A percentile compares a stretch with the other conserved stretches of the same genome.
phyloP scores from a whole-genome alignment of 2,888 invertebrate species.

The Oegoconia quadripuncta region DNA sequence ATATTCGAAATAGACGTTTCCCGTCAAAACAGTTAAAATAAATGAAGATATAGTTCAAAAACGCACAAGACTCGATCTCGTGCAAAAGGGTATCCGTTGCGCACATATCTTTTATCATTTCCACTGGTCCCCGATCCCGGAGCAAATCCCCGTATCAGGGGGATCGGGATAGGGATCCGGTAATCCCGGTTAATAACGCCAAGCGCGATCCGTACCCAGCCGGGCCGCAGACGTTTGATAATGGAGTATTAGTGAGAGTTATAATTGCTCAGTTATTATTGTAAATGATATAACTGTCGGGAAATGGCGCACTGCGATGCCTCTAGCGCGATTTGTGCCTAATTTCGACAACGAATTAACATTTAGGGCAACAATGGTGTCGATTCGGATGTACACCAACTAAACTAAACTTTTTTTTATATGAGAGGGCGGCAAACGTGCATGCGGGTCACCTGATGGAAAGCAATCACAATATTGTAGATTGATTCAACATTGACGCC shows the following conservation, averaged over 20 bases:
- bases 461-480: too few species aligned
- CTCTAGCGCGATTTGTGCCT: not conserved
- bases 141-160: conserved; percentile 77
- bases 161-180: conserved; percentile 46
- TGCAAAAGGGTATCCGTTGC: conserved; percentile 34
- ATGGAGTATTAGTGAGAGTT: conserved; percentile 65
- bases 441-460: too few species aligned
- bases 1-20: too few species aligned
- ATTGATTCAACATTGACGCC: too few species aligned
- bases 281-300: conserved; percentile 35
- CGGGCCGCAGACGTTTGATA: conserved; percentile 55
- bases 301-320: not conserved
- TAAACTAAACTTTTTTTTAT: too few species aligned
- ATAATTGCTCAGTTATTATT: conserved; percentile 65
- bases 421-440: too few species aligned
- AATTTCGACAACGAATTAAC: conserved; percentile 2
- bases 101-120: conserved; percentile 73
- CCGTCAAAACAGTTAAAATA: conserved; percentile 6
- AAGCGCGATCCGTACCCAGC: conserved; percentile 40
- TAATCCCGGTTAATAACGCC: conserved; percentile 77
- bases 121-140: conserved; percentile 65
- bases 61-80: conserved; percentile 23
- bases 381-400: too few species aligned
- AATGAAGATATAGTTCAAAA: conserved; percentile 14
- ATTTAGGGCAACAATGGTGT: too few species aligned